A percentile compares a stretch with the other conserved stretches of the same genome.
phyloP scores from a whole-genome alignment of 1,140 invertebrate genomes.

The Drosophila bocki region DNA sequence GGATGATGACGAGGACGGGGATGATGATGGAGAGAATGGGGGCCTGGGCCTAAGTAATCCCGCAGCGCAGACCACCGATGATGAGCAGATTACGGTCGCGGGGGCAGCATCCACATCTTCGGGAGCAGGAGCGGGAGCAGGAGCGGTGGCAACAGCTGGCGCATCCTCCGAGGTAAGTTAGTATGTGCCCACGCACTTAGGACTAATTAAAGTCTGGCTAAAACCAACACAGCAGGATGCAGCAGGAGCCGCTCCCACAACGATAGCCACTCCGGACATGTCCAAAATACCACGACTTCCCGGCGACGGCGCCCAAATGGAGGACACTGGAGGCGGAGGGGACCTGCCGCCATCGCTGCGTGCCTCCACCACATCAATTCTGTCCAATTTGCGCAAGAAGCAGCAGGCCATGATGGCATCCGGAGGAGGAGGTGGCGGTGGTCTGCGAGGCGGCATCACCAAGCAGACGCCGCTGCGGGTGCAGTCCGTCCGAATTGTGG shows the following conservation, averaged over 20 bases:
- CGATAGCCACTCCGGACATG: conserved; percentile 70
- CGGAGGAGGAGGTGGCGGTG: conserved; percentile 22
- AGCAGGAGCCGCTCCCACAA: conserved; percentile 14
- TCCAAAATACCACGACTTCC: conserved; percentile 85
- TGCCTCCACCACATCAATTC: conserved; percentile 74
- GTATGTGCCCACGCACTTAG: conserved; percentile 64
- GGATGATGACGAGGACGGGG: conserved; percentile 50
- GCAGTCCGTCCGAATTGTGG: conserved; percentile 81
- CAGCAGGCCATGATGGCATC: conserved; percentile 59
- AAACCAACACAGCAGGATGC: conserved; percentile 72
- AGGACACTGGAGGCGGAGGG: conserved; percentile 57
- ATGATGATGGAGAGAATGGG: conserved; percentile 14
- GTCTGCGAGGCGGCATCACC: conserved; percentile 23
- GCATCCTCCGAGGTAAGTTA: conserved; percentile 62
- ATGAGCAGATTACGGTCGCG: conserved; percentile 69
- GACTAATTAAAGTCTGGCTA: conserved; percentile 72
- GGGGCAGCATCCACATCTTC: conserved; percentile 20
- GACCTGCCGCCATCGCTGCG: conserved; percentile 71
- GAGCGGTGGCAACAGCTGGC: conserved; percentile 1
- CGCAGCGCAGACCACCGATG: conserved; percentile 68
- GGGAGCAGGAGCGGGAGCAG: conserved; percentile 5
- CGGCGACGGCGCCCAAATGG: conserved; percentile 85
- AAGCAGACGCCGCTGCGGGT: conserved; percentile 78
- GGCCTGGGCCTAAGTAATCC: conserved; percentile 68
- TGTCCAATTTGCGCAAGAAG: conserved; percentile 76